A percentile compares a stretch with the other conserved stretches of the same genome.
Evolutionary conservation across 2,888 invertebrate species (phyloP).

Genomic region (Lacanobia wlatinum): DNA sequence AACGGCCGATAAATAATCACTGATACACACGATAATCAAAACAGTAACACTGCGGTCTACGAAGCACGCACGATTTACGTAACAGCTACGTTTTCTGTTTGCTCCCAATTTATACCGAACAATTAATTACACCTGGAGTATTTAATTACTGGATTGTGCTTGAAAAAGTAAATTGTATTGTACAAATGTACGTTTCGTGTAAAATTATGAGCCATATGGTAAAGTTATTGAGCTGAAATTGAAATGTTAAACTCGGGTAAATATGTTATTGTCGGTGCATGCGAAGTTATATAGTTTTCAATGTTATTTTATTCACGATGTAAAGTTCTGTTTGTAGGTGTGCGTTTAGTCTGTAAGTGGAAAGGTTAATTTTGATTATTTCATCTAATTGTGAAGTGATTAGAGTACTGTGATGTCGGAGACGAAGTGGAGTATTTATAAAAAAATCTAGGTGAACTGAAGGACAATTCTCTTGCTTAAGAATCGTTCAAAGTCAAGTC

Average conservation of each 20-base stretch:
- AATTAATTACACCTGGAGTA: constrained; percentile 40
- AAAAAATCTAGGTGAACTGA: too few species aligned
- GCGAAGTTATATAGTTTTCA: background rate
- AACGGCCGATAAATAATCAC: constrained; percentile 44
- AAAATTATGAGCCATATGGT: constrained; percentile 32
- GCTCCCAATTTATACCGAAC: constrained; percentile 32
- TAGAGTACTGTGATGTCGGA: background rate
- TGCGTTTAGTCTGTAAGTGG: background rate
- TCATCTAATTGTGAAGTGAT: background rate
- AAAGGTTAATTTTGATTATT: background rate
- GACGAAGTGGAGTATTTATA: too few species aligned
- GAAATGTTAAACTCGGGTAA: constrained; percentile 20
- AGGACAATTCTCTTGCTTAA: too few species aligned
- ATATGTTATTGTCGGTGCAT: background rate
- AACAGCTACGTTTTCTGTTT: constrained; percentile 33
- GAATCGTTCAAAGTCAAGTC: too few species aligned
- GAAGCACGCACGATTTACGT: constrained; percentile 46
- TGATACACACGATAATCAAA: constrained; percentile 28
- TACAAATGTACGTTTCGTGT: background rate
- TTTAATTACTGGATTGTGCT: constrained; percentile 30
- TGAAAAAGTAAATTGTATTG: constrained; percentile 18
- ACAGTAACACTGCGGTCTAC: constrained; percentile 34
- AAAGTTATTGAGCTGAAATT: constrained; percentile 42
- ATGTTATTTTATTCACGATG: background rate
- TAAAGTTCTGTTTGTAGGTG: background rate